These are phyloP conservation scores for Tetramorium parvispinum DNA, from an alignment of 1,140 invertebrate genomes.

Conservation along the genomic window DNA sequence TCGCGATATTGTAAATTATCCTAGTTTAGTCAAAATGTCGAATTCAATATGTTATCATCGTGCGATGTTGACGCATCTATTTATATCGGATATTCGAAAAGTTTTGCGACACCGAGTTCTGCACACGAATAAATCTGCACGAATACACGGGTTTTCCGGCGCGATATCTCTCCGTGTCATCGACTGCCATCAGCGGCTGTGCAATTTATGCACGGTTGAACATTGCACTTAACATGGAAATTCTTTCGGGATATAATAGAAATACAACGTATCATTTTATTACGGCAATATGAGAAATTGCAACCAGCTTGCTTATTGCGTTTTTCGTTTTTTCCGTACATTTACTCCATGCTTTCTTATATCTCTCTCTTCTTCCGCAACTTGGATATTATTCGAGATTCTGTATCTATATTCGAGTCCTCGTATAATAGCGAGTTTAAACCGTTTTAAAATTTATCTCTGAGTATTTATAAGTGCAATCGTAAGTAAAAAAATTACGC, in stretches of 20 bases:
- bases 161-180: too few relatives aligned
- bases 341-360: not conserved
- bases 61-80: not conserved
- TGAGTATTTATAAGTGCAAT: not conserved
- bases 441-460: not conserved
- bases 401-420: not conserved
- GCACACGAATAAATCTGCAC: too few relatives aligned
- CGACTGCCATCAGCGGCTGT: too few relatives aligned
- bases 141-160: too few relatives aligned
- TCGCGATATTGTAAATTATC: slow-evolving; percentile 4
- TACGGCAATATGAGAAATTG: slow-evolving; percentile 45
- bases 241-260: not conserved
- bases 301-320: slow-evolving; percentile 44
- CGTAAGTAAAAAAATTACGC: not conserved
- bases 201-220: not conserved
- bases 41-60: not conserved
- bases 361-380: not conserved
- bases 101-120: too few relatives aligned
- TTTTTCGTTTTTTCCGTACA: not conserved
- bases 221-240: slow-evolving; percentile 35
- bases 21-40: not conserved
- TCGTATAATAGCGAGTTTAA: not conserved
- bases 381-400: not conserved
- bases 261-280: slow-evolving; percentile 28
- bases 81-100: slow-evolving; percentile 4